Evolutionary conservation across 1,140 invertebrate genomes (phyloP).

Genomic region (Zaprionus gabonicus): DNA sequence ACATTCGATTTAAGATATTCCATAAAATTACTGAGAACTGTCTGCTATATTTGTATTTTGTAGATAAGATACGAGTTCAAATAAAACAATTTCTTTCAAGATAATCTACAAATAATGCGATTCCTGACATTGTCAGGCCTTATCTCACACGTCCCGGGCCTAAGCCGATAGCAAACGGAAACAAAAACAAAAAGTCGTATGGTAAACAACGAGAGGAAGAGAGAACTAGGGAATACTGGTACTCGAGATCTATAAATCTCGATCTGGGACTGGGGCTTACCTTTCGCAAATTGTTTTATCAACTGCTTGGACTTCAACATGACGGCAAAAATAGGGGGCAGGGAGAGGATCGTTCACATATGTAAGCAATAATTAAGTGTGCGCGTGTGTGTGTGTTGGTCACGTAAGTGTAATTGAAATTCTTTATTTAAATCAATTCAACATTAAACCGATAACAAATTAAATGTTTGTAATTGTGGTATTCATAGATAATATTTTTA

Average conservation of each 20-base stretch:
- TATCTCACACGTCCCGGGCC: constrained; percentile 23
- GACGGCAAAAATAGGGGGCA: neutral
- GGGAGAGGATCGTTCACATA: constrained; percentile 50
- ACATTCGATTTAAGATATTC: neutral
- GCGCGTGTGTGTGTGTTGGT: constrained; percentile 6
- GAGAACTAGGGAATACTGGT: neutral
- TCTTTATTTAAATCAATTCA: constrained; percentile 20
- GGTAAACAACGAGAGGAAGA: constrained; percentile 20
- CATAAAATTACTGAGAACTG: neutral
- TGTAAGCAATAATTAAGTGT: neutral
- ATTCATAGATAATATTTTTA: neutral
- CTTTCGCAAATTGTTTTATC: constrained; percentile 69
- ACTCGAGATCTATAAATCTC: constrained; percentile 33
- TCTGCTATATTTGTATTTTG: neutral
- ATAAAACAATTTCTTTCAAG: neutral
- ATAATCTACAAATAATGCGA: constrained; percentile 15
- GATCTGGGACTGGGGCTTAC: constrained; percentile 42
- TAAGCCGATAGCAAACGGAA: constrained; percentile 40
- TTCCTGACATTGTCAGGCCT: constrained; percentile 14
- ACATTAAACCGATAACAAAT: constrained; percentile 10
- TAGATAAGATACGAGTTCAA: neutral
- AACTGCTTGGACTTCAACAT: constrained; percentile 79
- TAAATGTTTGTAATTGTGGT: constrained; percentile 2
- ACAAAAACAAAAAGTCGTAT: constrained; percentile 6
- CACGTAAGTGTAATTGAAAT: constrained; percentile 14